A percentile compares a stretch with the other conserved stretches of the same genome.
These are phyloP conservation scores for Microcebus lehilahytsara DNA, from an alignment of 2,113 vertebrate species.

Conservation along the genomic window DNA sequence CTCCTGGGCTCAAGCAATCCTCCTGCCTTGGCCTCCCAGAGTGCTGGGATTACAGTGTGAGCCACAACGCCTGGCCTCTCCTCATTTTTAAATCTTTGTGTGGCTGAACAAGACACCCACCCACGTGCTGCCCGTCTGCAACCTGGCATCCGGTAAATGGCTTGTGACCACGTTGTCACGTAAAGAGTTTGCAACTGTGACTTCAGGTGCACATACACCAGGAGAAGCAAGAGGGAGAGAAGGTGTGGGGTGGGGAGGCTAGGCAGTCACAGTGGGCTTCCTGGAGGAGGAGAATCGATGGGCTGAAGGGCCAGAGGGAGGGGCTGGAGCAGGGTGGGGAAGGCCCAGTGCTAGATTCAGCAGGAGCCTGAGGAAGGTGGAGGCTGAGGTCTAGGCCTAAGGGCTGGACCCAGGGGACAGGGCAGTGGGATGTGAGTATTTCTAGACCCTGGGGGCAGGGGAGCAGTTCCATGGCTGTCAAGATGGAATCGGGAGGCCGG, in stretches of 20 bases:
- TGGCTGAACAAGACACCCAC: not conserved
- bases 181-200: not conserved
- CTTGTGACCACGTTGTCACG: not conserved
- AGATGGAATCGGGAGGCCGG: too few species aligned
- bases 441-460: not conserved
- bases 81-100: not conserved
- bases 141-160: not conserved
- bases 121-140: not conserved
- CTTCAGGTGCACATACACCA: not conserved
- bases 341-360: not conserved
- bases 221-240: not conserved
- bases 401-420: not conserved
- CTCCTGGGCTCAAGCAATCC: too few species aligned
- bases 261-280: not conserved
- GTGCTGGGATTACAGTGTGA: too few species aligned
- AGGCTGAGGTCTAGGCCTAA: not conserved
- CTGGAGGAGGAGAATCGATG: not conserved
- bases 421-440: not conserved
- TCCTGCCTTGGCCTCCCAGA: too few species aligned
- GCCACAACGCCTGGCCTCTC: not conserved
- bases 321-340: fast-evolving
- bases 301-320: not conserved
- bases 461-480: not conserved
- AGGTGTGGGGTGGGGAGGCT: not conserved
- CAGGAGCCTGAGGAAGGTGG: not conserved